Evolutionary conservation across 2,888 invertebrate genomes (phyloP), one percentile per base, ranked within the genome.

Genomic region (Dioctria linearis): DNA sequence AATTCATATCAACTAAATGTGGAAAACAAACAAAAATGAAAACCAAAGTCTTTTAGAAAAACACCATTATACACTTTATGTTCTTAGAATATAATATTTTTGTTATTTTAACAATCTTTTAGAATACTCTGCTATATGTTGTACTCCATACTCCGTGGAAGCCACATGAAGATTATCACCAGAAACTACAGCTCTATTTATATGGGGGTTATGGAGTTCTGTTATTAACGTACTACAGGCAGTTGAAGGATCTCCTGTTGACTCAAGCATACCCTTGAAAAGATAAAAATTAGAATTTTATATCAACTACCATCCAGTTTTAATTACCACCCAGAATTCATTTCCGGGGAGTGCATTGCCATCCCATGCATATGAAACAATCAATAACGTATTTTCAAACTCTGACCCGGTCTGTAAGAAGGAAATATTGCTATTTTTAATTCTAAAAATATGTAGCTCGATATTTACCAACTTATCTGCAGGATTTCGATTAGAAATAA

Each of bases 281-380:
- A 78, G 54, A 37, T 4, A 51, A 13, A 49, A 69, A 63, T 39
- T 65, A 39, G 5, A 5, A 6, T 37, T 3, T 63, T 65, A 54
- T 8, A 5, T 40, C 2, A 37, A 4, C 8, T 66, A 42, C 11
- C 5, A 43, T 2, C 9, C n/a, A 49, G 9, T 61, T 25, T 2
- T 13, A n/a, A 4, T 87, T 80, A 90, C 91, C 84, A 87, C 86
- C 94, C 94, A 94, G 86, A 92, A 94, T 85, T 94, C 94, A 84
- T 94, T 94, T 61, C 94, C 94, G 1, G 94, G 94, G 80, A 93
- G 90, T 0, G 94, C 91, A 85, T 94, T 94, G 5, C 93, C 92
- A 85, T 94, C 94, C 93, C 94, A 93, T 0, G 94, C 92, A 85
- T 94, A 94, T 0, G 93, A 93, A 43, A 93, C 91, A 0, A 94